phyloP scores from a whole-genome alignment of 2,113 vertebrate genomes.

The Tyto alba region DNA sequence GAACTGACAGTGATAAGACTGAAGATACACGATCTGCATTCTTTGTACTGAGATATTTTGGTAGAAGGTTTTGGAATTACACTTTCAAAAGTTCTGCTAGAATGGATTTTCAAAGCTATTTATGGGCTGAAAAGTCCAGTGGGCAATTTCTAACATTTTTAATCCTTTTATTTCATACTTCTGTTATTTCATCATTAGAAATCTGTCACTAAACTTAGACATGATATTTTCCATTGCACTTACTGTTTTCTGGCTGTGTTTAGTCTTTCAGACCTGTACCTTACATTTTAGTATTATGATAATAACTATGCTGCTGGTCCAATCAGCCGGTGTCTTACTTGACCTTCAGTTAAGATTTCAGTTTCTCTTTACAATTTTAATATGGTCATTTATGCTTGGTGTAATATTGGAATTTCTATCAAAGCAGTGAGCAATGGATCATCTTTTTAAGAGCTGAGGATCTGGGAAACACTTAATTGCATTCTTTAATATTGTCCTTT shows the following conservation, averaged over 20 bases:
- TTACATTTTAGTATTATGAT: not conserved
- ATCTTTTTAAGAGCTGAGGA: not conserved
- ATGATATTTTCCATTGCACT: not conserved
- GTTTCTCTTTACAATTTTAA: not conserved
- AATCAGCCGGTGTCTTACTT: not conserved
- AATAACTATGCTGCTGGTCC: not conserved
- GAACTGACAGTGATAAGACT: not conserved
- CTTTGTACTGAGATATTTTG: not conserved
- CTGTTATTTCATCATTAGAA: not conserved
- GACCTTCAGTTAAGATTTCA: not conserved
- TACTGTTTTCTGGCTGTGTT: not conserved
- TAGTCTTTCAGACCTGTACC: not conserved
- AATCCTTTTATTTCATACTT: not conserved
- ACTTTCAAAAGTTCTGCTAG: not conserved
- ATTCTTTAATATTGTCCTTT: not conserved
- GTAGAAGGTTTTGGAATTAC: not conserved
- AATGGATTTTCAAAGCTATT: not conserved
- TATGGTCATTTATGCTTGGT: not conserved
- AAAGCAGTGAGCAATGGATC: not conserved
- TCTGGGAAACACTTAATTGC: not conserved
- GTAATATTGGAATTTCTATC: not conserved
- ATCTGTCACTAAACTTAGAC: not conserved
- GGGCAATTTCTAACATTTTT: not conserved
- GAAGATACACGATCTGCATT: not conserved
- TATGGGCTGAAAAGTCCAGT: not conserved